These are phyloP conservation scores for Diaprepes abbreviatus DNA, from an alignment of 2,888 invertebrate species.

Conservation along the genomic window DNA sequence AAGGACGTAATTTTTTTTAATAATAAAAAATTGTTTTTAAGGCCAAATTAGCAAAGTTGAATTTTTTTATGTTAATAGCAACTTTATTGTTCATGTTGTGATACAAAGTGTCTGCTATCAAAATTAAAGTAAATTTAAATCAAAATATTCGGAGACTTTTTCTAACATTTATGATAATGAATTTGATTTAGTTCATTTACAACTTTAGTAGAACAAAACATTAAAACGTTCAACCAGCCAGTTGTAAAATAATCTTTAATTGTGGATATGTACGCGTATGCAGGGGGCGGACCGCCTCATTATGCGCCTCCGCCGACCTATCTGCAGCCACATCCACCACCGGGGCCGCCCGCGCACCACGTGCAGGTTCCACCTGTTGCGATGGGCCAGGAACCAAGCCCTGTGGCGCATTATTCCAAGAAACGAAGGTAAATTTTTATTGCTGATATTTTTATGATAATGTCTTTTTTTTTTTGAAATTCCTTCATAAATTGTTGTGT, in stretches of 20 bases:
- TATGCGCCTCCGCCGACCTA: slow-evolving; percentile 68
- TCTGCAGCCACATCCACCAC: slow-evolving; percentile 65
- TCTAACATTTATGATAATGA: neutral
- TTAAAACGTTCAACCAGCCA: neutral
- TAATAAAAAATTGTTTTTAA: neutral
- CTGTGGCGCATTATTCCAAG: slow-evolving; percentile 68
- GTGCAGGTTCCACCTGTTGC: slow-evolving; percentile 58
- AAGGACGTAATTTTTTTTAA: neutral
- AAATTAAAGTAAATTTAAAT: no score
- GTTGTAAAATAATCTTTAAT: slow-evolving; percentile 11
- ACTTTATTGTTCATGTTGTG: no score
- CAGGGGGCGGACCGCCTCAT: slow-evolving; percentile 68
- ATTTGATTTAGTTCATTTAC: no score
- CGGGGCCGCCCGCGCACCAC: slow-evolving; percentile 55
- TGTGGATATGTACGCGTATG: slow-evolving; percentile 68
- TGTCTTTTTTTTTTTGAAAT: neutral
- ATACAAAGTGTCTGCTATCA: neutral
- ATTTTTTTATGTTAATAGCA: no score
- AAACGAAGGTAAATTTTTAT: slow-evolving; percentile 64
- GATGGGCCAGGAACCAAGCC: slow-evolving; percentile 60
- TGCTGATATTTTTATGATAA: neutral
- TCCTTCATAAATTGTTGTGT: neutral
- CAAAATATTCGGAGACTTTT: no score
- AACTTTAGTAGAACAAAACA: neutral
- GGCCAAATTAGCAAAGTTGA: neutral